Evolutionary conservation across 2,113 vertebrate species (phyloP), one percentile per base, ranked within the genome.

Genomic region (Protobothrops mucrosquamatus): DNA sequence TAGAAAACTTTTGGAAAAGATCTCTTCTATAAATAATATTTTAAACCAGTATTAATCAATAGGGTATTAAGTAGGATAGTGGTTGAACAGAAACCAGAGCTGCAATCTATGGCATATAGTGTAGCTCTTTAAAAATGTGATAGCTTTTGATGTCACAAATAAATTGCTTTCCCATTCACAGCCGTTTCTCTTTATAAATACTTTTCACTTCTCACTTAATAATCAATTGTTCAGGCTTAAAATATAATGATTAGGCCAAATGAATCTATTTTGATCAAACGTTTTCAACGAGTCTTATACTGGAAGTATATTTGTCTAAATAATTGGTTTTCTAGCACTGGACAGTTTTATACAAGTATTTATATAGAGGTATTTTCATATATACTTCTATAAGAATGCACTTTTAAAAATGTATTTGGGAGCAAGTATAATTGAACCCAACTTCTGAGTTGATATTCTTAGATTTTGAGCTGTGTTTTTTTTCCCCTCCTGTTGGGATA

Each of bases 101-200:
- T 43, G 23, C 6, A 26, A 29, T 69, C 46, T 43, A 20, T 39
- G 39, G 52, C 39, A 46, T 81, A 89, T 57, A 18, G 92, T 89
- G 23, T 9, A 89, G 34, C 20, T 56, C 24, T 56, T 56, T 26
- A n/a, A 56, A 92, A 89, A 89, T 34, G 52, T 74, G 61, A 92
- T 39, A 24, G 48, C 22, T 89, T 87, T 89, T 89, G 87, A 29
- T 92, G 92, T 81, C 39, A 89, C 61, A 92, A 89, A 92, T 92
- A 92, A 89, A 92, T 89, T 57, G 52, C 52, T 89, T 85, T 92
- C 87, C 64, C 34, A 89, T 85, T 89, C 64, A 89, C 64, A 92
- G 26, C 18, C 34, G 22, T 89, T 85, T 85, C 64, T 89, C 87
- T 89, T 89, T 92, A 85, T 92, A 92, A 92, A 92, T 85, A 92